Percentiles rank a stretch among this genome's conserved stretches.
Evolutionary conservation across 2,888 invertebrate species (phyloP).

Genomic region (Sinotaia quadrata): DNA sequence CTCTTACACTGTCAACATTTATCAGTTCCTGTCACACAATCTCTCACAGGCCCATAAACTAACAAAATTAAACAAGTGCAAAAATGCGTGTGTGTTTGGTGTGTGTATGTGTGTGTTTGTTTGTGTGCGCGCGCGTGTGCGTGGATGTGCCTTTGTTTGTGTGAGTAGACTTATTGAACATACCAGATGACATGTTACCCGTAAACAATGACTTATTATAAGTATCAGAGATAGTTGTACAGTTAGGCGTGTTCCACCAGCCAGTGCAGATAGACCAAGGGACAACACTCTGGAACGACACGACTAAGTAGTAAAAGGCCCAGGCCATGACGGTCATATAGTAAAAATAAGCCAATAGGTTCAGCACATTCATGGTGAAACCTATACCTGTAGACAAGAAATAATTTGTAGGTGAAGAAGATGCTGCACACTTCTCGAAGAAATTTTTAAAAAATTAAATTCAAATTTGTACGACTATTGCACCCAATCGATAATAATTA

Average conservation of each 20-base stretch:
- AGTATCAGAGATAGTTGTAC: background rate
- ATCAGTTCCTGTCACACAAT: too few relatives aligned
- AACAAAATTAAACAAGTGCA: background rate
- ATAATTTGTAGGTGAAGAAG: too few relatives aligned
- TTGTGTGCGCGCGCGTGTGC: background rate
- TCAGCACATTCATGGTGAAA: slow-evolving; percentile 24
- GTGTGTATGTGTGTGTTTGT: background rate
- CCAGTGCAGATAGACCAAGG: slow-evolving; percentile 33
- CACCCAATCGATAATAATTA: too few relatives aligned
- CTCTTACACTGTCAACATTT: too few relatives aligned
- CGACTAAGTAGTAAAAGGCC: slow-evolving; percentile 20
- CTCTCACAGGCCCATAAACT: too few relatives aligned
- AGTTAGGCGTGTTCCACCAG: slow-evolving; percentile 30
- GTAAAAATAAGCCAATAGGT: slow-evolving; percentile 21
- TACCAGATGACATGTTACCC: background rate
- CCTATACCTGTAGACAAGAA: slow-evolving; percentile 30
- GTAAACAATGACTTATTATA: background rate
- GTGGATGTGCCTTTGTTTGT: background rate
- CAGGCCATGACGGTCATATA: slow-evolving; percentile 26
- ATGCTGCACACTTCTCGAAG: too few relatives aligned
- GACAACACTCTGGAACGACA: slow-evolving; percentile 13
- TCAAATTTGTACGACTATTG: too few relatives aligned
- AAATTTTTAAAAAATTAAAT: too few relatives aligned
- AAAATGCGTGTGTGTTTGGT: background rate
- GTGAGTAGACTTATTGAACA: background rate